Evolutionary conservation across 2,797 vertebrate genomes (phyloP).

Genomic region (Sandelia bainsii): DNA sequence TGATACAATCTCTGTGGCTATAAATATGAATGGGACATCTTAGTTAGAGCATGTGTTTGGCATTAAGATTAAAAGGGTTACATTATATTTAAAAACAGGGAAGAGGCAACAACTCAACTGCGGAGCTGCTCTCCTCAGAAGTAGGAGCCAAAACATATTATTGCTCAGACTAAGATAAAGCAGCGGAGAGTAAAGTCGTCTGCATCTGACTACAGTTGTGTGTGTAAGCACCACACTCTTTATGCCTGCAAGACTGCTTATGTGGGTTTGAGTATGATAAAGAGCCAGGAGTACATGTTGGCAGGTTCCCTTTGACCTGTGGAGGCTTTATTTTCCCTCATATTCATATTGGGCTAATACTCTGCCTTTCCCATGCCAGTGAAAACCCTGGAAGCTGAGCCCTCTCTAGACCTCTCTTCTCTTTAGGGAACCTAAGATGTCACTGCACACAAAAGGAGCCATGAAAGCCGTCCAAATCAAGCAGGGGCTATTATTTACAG

Average conservation of each 20-base stretch:
- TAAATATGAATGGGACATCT: slow-evolving; percentile 53
- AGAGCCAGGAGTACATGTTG: slow-evolving; percentile 69
- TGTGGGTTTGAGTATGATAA: slow-evolving; percentile 63
- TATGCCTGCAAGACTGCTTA: slow-evolving; percentile 39
- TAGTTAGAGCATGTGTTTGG: slow-evolving; percentile 58
- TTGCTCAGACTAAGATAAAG: slow-evolving; percentile 58
- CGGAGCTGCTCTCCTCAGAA: slow-evolving; percentile 52
- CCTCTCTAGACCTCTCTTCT: slow-evolving; percentile 64
- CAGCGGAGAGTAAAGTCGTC: slow-evolving; percentile 29
- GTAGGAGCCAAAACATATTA: slow-evolving; percentile 53
- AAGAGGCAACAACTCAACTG: slow-evolving; percentile 36
- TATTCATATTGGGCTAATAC: slow-evolving; percentile 78
- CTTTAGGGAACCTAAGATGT: slow-evolving; percentile 82
- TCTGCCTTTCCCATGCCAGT: slow-evolving; percentile 77
- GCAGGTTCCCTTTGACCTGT: slow-evolving; percentile 78
- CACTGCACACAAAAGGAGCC: slow-evolving; percentile 79
- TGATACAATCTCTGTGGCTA: slow-evolving; percentile 28
- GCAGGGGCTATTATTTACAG: slow-evolving; percentile 84
- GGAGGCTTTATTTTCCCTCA: slow-evolving; percentile 73
- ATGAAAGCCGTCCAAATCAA: slow-evolving; percentile 83
- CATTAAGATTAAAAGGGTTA: slow-evolving; percentile 60
- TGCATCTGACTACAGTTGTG: slow-evolving; percentile 27
- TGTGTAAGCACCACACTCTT: slow-evolving; percentile 19
- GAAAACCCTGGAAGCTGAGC: slow-evolving; percentile 73
- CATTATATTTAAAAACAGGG: slow-evolving; percentile 45